Evolutionary conservation across 2,797 vertebrate species (phyloP), one percentile per base, ranked within the genome.

Genomic region (Fratercula arctica): DNA sequence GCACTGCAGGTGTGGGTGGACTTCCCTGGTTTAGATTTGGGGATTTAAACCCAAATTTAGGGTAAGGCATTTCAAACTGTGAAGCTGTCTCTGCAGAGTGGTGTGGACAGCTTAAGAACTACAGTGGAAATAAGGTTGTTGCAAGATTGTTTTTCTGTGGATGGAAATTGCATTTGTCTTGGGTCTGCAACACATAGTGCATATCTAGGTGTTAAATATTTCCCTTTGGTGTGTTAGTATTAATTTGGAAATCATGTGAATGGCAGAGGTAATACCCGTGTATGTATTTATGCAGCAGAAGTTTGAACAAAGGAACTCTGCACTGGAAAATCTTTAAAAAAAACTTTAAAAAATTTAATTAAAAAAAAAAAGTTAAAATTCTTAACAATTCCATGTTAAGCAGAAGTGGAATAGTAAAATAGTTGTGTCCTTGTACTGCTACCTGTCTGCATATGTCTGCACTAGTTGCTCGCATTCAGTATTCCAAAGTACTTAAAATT

Each of bases 131-230:
- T 87, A 13, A 72, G n/a, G 18, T 43, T 53, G 50, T 78, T 61
- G 46, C 26, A 74, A 57, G 20, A 28, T 46, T 78, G 21, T 73
- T 91, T 94, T 76, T 41, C 75, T 75, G 16, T 46, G 70, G 37
- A 73, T 90, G 73, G 54, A 61, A 91, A 73, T 54, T 41, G 46
- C 33, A 11, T 93, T 94, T 64, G 39, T 89, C 29, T 87, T 88
- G 56, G 24, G 85, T 77, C 41, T 56, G 63, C 68, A 85, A 54
- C 53, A 63, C 64, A 14, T 6, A 41, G 19, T 13, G 33, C 57
- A 3, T 93, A 89, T 90, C 33, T 77, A 51, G 53, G 61, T 92
- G 41, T 76, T 85, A 80, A 94, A 63, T 76, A 79, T 94, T 91
- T 94, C 77, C 51, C 56, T 95, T 94, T 81, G 19, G 45, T 79